These are phyloP conservation scores for Triplophysa bombifrons DNA, from an alignment of 2,797 vertebrate genomes.

Conservation along the genomic window DNA sequence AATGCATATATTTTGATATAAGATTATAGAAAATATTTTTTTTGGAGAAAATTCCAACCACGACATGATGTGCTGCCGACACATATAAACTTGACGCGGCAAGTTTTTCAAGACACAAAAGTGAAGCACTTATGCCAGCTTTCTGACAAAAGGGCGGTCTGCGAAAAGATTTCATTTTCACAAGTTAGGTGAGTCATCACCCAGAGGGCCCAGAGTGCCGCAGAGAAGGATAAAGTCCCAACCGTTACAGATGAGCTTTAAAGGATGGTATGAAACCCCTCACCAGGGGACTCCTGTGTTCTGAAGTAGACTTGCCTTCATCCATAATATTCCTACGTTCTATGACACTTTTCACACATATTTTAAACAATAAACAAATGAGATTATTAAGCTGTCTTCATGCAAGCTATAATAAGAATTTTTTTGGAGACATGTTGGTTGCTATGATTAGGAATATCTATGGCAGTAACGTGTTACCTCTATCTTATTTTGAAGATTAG, in stretches of 20 bases:
- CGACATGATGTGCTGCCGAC: background rate
- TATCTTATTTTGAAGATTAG: no score
- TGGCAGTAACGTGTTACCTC: no score
- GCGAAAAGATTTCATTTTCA: slow-evolving; percentile 44
- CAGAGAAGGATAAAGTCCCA: slow-evolving; percentile 40
- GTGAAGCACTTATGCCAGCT: slow-evolving; percentile 13
- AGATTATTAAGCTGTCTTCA: background rate
- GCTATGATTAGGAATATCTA: no score
- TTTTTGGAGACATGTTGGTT: no score
- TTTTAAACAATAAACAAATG: slow-evolving; percentile 1
- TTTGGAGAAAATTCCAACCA: slow-evolving; percentile 8
- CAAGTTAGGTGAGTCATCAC: slow-evolving; percentile 48
- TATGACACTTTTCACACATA: background rate
- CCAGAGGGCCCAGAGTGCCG: slow-evolving; percentile 8
- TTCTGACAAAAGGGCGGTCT: slow-evolving; percentile 19
- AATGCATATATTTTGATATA: background rate
- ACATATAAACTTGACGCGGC: slow-evolving; percentile 7
- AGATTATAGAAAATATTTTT: background rate
- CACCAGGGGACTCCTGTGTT: slow-evolving; percentile 63
- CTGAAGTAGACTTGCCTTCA: slow-evolving; percentile 70
- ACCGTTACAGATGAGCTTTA: slow-evolving; percentile 51
- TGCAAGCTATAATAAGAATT: background rate
- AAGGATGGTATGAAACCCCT: slow-evolving; percentile 63
- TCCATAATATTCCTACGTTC: slow-evolving; percentile 66
- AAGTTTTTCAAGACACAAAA: slow-evolving; percentile 9